Conservation (phyloP, 2,113 vertebrate genomes). For the Channa maculata region DNA sequence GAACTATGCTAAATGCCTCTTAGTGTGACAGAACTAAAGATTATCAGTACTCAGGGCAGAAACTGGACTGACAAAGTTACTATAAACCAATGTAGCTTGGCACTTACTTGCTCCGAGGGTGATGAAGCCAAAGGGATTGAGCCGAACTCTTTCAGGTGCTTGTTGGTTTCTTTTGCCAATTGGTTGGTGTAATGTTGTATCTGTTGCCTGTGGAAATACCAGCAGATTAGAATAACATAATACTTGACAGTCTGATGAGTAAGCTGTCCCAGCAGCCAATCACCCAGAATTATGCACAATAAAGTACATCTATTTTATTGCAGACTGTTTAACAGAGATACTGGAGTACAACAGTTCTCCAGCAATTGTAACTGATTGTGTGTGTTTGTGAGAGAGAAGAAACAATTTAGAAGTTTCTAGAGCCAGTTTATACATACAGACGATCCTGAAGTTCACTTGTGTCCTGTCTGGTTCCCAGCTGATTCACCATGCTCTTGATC, state of each 20-base stretch:
- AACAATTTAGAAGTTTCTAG: background rate
- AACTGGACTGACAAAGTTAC: too few species aligned
- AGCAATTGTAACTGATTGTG: background rate
- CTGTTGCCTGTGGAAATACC: slow-evolving; percentile 86
- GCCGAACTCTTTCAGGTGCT: slow-evolving; percentile 92
- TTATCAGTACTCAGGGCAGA: background rate
- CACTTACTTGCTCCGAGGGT: slow-evolving; percentile 90
- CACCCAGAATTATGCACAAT: background rate
- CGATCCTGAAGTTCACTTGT: slow-evolving; percentile 93
- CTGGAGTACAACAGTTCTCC: background rate
- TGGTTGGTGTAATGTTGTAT: slow-evolving; percentile 93
- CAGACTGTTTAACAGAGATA: background rate
- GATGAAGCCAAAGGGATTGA: slow-evolving; percentile 86
- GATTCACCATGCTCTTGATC: slow-evolving; percentile 94
- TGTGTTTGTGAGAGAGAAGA: background rate
- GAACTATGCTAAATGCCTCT: too few species aligned
- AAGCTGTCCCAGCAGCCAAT: background rate
- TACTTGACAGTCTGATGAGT: background rate
- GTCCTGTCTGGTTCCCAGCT: slow-evolving; percentile 93
- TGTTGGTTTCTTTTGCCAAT: slow-evolving; percentile 96
- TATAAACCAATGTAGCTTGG: background rate
- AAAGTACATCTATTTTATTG: background rate
- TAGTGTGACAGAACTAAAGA: too few species aligned
- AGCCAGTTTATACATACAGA: slow-evolving; percentile 85
- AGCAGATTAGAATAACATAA: background rate